Evolutionary conservation across 2,797 vertebrate species (phyloP).

Genomic region (Cyprinella venusta): DNA sequence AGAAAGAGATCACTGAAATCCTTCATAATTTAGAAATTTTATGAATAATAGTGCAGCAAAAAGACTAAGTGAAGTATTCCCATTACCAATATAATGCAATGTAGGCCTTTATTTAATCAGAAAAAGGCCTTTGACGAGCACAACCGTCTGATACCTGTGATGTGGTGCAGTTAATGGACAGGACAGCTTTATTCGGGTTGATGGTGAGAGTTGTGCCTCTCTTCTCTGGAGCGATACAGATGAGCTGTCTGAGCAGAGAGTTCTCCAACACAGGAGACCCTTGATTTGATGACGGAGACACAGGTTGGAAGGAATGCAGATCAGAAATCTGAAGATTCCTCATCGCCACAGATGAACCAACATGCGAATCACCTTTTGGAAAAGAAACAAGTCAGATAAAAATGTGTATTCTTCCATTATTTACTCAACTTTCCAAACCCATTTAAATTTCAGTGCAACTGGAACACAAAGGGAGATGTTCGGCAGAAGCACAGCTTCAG

Average conservation of each 20-base stretch:
- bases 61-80: not conserved
- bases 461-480: not conserved
- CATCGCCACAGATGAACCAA: slow-evolving; percentile 77
- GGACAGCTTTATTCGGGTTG: slow-evolving; percentile 83
- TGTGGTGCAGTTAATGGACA: slow-evolving; percentile 81
- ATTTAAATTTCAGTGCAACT: not conserved
- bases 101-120: not conserved
- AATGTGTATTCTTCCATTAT: too few species aligned
- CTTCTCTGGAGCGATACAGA: slow-evolving; percentile 62
- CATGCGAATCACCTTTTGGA: slow-evolving; percentile 69
- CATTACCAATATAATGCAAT: not conserved
- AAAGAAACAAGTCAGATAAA: not conserved
- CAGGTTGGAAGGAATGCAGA: slow-evolving; percentile 49
- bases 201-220: slow-evolving; percentile 50
- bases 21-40: not conserved
- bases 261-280: slow-evolving; percentile 70
- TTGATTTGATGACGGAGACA: slow-evolving; percentile 53
- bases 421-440: not conserved
- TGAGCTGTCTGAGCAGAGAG: slow-evolving; percentile 72
- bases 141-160: slow-evolving; percentile 78
- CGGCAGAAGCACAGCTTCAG: not conserved
- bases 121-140: not conserved
- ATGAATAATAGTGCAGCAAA: not conserved
- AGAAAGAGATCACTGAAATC: not conserved
- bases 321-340: slow-evolving; percentile 73